Conservation (phyloP, 2,797 vertebrate genomes). For the Sebastes aleutianus region DNA sequence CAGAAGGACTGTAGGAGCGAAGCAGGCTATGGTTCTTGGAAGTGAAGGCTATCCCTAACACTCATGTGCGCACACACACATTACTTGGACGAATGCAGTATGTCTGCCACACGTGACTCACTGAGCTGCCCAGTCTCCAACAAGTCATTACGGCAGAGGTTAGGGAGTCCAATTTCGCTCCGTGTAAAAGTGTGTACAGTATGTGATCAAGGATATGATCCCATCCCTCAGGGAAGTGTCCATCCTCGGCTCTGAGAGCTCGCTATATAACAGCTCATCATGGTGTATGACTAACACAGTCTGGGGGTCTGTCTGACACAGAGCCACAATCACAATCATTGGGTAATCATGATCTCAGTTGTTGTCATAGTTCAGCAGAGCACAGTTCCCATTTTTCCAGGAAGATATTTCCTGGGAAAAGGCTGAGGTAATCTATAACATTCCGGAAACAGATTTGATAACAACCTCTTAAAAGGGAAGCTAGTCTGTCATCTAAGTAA, state of each 20-base stretch:
- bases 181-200: neutral
- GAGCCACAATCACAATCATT: neutral
- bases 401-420: neutral
- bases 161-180: slow-evolving; percentile 37
- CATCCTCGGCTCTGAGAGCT: neutral
- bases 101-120: slow-evolving; percentile 34
- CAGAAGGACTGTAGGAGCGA: neutral
- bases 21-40: slow-evolving; percentile 22
- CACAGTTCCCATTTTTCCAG: slow-evolving; percentile 6
- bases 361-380: neutral
- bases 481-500: neutral
- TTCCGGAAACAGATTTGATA: neutral
- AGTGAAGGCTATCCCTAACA: neutral
- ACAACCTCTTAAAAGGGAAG: neutral
- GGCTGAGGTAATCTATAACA: neutral
- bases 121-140: neutral
- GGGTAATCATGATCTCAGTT: neutral
- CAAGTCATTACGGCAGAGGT: slow-evolving; percentile 19
- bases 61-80: neutral
- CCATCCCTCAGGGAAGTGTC: slow-evolving; percentile 5
- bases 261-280: slow-evolving; percentile 5
- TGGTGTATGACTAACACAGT: slow-evolving; percentile 8
- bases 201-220: slow-evolving; percentile 17
- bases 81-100: neutral
- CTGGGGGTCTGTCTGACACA: neutral